These are phyloP conservation scores for Pollicipes pollicipes DNA, from an alignment of 1,140 invertebrate species.

Conservation along the genomic window DNA sequence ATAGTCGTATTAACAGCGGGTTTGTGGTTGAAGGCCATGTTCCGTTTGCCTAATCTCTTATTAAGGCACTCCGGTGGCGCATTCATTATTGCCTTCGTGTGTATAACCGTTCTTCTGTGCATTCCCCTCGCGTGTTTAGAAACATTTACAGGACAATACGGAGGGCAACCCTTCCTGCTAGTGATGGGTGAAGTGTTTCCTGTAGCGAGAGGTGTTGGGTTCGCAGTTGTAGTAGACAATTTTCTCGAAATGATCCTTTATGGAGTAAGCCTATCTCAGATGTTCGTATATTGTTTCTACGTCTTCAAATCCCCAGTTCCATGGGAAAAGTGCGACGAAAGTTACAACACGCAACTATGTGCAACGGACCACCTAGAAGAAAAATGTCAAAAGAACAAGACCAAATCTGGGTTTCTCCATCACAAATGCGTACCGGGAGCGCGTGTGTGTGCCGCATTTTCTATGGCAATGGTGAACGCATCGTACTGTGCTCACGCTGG, in stretches of 20 bases:
- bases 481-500: not conserved
- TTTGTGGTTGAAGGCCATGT: not conserved
- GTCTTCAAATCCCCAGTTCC: not conserved
- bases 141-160: not conserved
- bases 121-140: not conserved
- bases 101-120: not conserved
- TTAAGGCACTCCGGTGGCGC: not conserved
- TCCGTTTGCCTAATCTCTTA: not conserved
- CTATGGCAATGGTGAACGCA: not conserved
- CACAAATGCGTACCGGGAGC: not conserved
- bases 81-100: not conserved
- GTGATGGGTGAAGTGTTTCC: not conserved
- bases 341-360: not conserved
- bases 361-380: not conserved
- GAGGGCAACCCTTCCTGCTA: not conserved
- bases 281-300: not conserved
- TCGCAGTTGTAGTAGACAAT: not conserved
- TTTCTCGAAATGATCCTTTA: not conserved
- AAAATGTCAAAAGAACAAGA: not conserved
- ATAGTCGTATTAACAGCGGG: not conserved
- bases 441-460: not conserved
- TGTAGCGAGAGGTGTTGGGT: not conserved
- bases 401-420: not conserved
- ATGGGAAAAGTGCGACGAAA: not conserved
- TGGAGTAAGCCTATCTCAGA: not conserved